Conservation (phyloP, 2,888 invertebrate species). For the Elmis aenea region DNA sequence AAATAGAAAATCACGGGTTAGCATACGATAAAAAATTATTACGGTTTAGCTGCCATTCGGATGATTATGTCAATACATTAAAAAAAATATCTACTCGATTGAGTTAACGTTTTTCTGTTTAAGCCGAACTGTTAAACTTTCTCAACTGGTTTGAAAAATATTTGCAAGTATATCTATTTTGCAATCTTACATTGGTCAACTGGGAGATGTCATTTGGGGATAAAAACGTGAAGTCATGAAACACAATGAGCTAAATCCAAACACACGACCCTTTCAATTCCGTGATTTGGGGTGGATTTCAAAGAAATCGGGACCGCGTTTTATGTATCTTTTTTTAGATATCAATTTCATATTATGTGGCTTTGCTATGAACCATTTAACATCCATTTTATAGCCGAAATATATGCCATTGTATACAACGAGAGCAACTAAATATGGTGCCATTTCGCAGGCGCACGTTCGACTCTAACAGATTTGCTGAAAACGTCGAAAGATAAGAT, state of each 20-base stretch:
- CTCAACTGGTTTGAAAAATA: no score
- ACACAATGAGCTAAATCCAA: constrained; percentile 43
- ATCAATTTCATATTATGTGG: constrained; percentile 44
- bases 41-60: no score
- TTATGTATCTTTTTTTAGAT: constrained; percentile 32
- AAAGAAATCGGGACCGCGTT: constrained; percentile 32
- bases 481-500: constrained; percentile 21
- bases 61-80: no score
- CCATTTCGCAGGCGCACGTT: no score
- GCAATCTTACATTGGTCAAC: constrained; percentile 22
- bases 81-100: no score
- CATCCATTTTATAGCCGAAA: constrained; percentile 39
- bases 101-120: no score
- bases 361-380: constrained; percentile 46
- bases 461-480: constrained; percentile 11
- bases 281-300: constrained; percentile 38
- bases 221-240: constrained; percentile 45
- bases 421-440: no score
- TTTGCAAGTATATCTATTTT: no score
- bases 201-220: constrained; percentile 31
- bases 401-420: constrained; percentile 8
- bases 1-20: no score
- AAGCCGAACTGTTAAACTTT: no score
- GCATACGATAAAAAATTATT: no score
- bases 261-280: constrained; percentile 46